Base-by-base conservation (phyloP, 2,113 vertebrate genomes). In the Terrapene triunguis region DNA sequence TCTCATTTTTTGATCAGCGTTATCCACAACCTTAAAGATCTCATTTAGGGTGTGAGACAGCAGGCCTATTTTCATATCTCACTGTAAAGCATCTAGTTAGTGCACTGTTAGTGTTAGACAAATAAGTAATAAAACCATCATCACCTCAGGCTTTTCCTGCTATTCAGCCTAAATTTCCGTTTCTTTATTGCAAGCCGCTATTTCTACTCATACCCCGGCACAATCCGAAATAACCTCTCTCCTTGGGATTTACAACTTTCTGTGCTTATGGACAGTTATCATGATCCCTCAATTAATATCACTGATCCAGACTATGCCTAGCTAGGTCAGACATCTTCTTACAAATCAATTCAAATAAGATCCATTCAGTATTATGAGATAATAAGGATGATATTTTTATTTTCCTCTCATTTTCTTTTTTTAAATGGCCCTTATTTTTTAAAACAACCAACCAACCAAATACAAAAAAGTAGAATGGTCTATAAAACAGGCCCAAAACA, bases 111-210 rank as follows among this genome's bases (percentile, higher is more conserved):
- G 38, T 42, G 22, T 10, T 74, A 42, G 21, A 74, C 10, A 24
- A 42, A 24, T 74, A 47, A 78, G 25, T 16, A 44, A 78, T 44
- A 16, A 78, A 44, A 78, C 24, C 24, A 27, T 25, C 65, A 27
- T 24, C 22, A 27, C 6, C 42, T 47, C 25, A 92, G 90, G 10
- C 13, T 88, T 88, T 69, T 80, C 65, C 35, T 94, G 79, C 1
- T 53, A 82, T 62, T 94, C 79, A 85, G 50, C 22, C 57, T 89
- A 80, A 48, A 78, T 95, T 95, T 85, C 74, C 24, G 42, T 42
- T 74, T 42, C n/a, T 74, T 54, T 87, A 88, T 91, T 87, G 83
- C 14, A 35, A 42, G 50, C 11, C 29, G 44, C 16, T 47, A 89
- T 5, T 88, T 92, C 25, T 80, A 86, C 44, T 72, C 88, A 2